phyloP scores from a whole-genome alignment of 2,888 invertebrate genomes.

The Heterodera filipjevi region DNA sequence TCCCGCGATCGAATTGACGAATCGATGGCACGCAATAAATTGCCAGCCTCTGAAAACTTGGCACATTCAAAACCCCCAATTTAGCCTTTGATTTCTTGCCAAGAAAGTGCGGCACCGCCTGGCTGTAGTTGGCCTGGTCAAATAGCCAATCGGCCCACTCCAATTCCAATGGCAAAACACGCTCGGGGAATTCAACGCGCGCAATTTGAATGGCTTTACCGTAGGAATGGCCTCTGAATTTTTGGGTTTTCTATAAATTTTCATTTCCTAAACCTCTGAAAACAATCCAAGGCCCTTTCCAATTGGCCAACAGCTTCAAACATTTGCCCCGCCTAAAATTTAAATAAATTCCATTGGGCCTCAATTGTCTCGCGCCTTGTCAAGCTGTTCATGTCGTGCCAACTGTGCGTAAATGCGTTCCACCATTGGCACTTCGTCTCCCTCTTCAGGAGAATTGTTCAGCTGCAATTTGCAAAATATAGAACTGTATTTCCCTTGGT shows the following conservation, averaged over 20 bases:
- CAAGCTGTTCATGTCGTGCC: slow-evolving; percentile 74
- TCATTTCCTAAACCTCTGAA: slow-evolving; percentile 70
- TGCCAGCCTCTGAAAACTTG: slow-evolving; percentile 54
- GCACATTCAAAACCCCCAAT: neutral
- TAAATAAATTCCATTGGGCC: neutral
- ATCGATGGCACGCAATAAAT: slow-evolving; percentile 76
- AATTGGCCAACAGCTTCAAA: slow-evolving; percentile 76
- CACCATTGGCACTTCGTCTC: slow-evolving; percentile 45
- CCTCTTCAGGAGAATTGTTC: slow-evolving; percentile 33
- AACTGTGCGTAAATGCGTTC: slow-evolving; percentile 67
- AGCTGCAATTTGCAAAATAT: too few species aligned
- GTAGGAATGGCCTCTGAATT: slow-evolving; percentile 73
- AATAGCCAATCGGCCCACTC: slow-evolving; percentile 89
- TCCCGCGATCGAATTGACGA: slow-evolving; percentile 89
- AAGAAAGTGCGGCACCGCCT: slow-evolving; percentile 95
- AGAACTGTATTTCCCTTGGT: neutral
- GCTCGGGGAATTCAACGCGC: slow-evolving; percentile 71
- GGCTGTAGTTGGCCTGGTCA: slow-evolving; percentile 83
- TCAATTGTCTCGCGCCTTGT: slow-evolving; percentile 71
- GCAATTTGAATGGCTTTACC: slow-evolving; percentile 73
- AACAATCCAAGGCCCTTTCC: slow-evolving; percentile 77
- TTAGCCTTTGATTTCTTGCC: slow-evolving; percentile 66
- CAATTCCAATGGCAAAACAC: slow-evolving; percentile 87
- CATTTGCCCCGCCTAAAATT: slow-evolving; percentile 76
- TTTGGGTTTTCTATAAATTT: neutral